phyloP scores from a whole-genome alignment of 64 coral and sea anemone genomes.

The Trachythela sp. region DNA sequence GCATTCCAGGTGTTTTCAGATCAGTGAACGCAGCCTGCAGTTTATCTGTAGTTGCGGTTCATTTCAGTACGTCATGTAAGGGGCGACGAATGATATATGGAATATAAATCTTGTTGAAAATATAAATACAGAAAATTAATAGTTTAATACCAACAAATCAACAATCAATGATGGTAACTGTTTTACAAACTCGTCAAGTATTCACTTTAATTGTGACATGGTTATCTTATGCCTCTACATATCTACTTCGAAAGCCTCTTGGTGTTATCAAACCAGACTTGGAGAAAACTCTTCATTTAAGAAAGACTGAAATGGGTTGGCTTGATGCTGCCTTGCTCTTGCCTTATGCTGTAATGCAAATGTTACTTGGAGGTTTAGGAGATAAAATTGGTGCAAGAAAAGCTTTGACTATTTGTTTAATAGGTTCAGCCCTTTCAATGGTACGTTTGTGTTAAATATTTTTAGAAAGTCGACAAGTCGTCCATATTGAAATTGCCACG shows the following conservation, averaged over 20 bases:
- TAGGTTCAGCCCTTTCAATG: constrained; percentile 90
- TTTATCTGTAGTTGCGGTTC: too few relatives aligned
- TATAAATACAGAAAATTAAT: too few relatives aligned
- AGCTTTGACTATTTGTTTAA: constrained; percentile 66
- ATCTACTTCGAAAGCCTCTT: constrained; percentile 82
- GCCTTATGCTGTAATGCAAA: constrained; percentile 98
- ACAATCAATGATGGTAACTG: constrained; percentile 48
- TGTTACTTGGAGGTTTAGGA: constrained; percentile 72
- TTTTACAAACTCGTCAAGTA: constrained; percentile 57
- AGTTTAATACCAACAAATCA: too few relatives aligned
- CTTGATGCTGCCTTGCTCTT: constrained; percentile 75
- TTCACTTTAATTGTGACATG: constrained; percentile 67
- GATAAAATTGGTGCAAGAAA: constrained; percentile 87
- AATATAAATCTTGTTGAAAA: too few relatives aligned
- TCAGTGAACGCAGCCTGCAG: too few relatives aligned
- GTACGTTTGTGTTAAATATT: constrained; percentile 38
- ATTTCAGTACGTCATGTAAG: too few relatives aligned
- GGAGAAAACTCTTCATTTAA: constrained; percentile 40
- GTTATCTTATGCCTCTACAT: constrained; percentile 85
- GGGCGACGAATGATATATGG: too few relatives aligned
- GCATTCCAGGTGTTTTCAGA: too few relatives aligned
- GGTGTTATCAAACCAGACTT: constrained; percentile 94
- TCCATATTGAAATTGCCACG: too few relatives aligned
- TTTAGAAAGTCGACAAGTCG: not conserved
- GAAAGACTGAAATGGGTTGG: constrained; percentile 70